Conservation (phyloP, 1,140 invertebrate genomes). For the Panagrolaimus sp. region DNA sequence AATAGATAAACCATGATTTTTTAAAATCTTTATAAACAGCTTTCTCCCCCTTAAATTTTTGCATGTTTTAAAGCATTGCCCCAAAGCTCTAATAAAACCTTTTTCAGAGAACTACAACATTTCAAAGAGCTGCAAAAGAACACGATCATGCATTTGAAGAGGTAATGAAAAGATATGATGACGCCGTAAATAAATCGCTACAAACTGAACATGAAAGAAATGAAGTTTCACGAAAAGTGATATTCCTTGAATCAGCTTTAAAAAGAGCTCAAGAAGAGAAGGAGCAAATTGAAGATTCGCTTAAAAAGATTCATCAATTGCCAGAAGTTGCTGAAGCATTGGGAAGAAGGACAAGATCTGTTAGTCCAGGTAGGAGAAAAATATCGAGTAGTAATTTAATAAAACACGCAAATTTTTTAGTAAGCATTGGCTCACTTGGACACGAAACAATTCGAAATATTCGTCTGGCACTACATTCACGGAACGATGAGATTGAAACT, state of each 20-base stretch:
- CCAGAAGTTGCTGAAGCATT: conserved; percentile 9
- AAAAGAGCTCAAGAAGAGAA: conserved; percentile 6
- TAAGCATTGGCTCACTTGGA: background rate
- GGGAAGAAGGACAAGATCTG: background rate
- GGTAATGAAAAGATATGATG: conserved; percentile 6
- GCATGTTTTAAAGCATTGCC: no score
- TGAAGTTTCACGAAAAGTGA: background rate
- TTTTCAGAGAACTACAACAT: background rate
- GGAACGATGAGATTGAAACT: background rate
- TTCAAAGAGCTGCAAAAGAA: conserved; percentile 5
- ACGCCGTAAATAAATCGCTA: conserved; percentile 5
- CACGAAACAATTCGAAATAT: conserved; percentile 7
- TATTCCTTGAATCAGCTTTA: background rate
- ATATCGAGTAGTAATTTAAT: no score
- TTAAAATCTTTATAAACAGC: no score
- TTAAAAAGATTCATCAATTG: conserved; percentile 5
- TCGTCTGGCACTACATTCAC: background rate
- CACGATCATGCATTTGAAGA: background rate
- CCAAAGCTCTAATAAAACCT: background rate
- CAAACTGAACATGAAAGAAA: background rate
- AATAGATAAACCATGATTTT: no score
- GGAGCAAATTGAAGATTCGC: background rate
- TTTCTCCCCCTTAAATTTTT: no score
- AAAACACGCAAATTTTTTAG: no score
- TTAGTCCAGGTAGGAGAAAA: background rate